Base-by-base conservation (phyloP, 2,113 vertebrate species). In the Odocoileus hemionus region DNA sequence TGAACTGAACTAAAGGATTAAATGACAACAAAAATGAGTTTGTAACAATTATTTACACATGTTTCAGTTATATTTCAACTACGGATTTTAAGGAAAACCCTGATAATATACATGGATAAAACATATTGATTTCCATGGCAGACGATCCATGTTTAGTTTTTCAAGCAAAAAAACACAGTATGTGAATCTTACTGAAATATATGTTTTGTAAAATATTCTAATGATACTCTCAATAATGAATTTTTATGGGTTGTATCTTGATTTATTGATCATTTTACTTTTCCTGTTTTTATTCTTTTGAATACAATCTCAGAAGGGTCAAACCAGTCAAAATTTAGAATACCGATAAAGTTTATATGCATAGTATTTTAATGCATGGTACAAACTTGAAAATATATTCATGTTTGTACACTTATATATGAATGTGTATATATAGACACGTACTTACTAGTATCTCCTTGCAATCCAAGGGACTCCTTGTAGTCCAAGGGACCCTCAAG, bases 201-300 rank as follows among this genome's bases (percentile, higher is more conserved):
- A 36, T 83, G 76, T 30, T 95, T 61, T 36, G 55, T 87, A 96
- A 89, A 92, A 96, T 45, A 36, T 30, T 28, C 33, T 30, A 85
- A 87, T 95, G 95, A 96, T 96, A 97, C 90, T 95, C 36, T 84
- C 74, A 91, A 36, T 87, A 80, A 36, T 97, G 93, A 97, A 92
- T 94, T 98, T 97, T 98, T 96, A 89, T 47, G 76, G 94, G 28
- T 52, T 98, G 39, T 85, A 92, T 86, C 94, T 96, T 88, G 85
- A 97, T 97, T 98, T 96, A 97, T 47, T 96, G 86, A 67, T 76
- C 91, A 50, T 97, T 96, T 50, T 84, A 54, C 97, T 89, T 36
- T 3, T 58, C 92, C 86, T 96, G 28, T 90, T 98, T 98, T 97
- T 57, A 55, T 14, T 57, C 61, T 61, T 80, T 57, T 96, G 39